These are phyloP conservation scores for Dicranocentrus wangi DNA, from an alignment of 2,888 invertebrate genomes.

Conservation along the genomic window DNA sequence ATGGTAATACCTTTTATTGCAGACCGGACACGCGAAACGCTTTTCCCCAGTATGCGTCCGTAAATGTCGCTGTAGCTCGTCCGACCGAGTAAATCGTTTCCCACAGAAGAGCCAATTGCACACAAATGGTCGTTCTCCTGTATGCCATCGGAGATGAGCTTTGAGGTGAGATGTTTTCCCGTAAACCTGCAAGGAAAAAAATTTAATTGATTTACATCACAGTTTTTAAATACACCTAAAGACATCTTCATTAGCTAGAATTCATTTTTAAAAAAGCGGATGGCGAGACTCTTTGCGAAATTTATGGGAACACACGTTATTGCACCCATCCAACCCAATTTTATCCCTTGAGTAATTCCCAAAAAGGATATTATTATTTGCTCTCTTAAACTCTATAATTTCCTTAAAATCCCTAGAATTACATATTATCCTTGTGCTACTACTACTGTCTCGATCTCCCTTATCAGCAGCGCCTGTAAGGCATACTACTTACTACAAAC, in stretches of 20 bases:
- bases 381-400: constrained; percentile 36
- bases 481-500: not conserved
- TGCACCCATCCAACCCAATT: constrained; percentile 35
- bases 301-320: constrained; percentile 35
- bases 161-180: constrained; percentile 93
- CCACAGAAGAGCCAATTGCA: constrained; percentile 97
- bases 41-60: constrained; percentile 95
- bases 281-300: too few relatives aligned
- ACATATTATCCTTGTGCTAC: constrained; percentile 28
- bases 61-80: constrained; percentile 85
- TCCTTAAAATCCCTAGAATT: constrained; percentile 16
- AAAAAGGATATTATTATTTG: constrained; percentile 38
- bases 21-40: constrained; percentile 75
- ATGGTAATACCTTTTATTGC: constrained; percentile 57
- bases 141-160: constrained; percentile 83
- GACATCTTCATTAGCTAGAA: too few relatives aligned
- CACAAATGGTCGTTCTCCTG: constrained; percentile 91
- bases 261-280: too few relatives aligned
- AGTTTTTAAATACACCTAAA: too few relatives aligned
- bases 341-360: constrained; percentile 29
- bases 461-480: too few relatives aligned
- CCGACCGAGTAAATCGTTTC: constrained; percentile 82
- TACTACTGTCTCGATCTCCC: constrained; percentile 4
- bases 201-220: constrained; percentile 19
- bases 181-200: constrained; percentile 78